Base-by-base conservation (phyloP, 2,797 vertebrate species). In the Myiotriccus ornatus region DNA sequence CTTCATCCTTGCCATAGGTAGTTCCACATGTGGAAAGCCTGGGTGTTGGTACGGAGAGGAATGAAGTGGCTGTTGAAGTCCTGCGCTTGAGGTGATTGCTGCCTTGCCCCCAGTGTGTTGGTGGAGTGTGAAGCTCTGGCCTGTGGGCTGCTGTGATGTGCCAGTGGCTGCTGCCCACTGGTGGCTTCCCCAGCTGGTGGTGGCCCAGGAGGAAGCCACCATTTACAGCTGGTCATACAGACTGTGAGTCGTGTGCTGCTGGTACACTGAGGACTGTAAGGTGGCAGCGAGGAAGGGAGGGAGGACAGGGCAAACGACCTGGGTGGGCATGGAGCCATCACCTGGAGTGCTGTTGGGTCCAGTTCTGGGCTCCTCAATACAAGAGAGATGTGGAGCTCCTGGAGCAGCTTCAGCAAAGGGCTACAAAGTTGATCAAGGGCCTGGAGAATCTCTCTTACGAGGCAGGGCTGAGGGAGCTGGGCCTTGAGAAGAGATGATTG, bases 101-200 rank as follows among this genome's bases (percentile, higher is more conserved):
- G 0, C 55, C 43, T 50, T 7, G 0, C 18, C 39, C 9, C 7
- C 6, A 6, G 57, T 0, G 0, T 24, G 19, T 2, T 16, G 32
- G 34, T 9, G 18, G 35, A 23, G 16, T 1, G 1, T 5, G 32
- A 46, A 18, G 49, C 59, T 60, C 39, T 24, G 20, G 5, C 43
- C 59, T n/a, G 37, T 30, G 27, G 44, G 41, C 49, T 1, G 27
- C 69, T 24, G 30, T 28, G 44, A 49, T 9, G 55, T 21, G 32
- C 15, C 63, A 20, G 71, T 4, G 8, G 21, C 28, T 17, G 32
- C 20, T 6, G 16, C 15, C 67, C 14, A 0, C 3, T 9, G 43
- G 25, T 10, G 44, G 28, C 53, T 60, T 34, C 10, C 32, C 23
- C 44, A 14, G 50, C n/a, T 30, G 3, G 30, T 6, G 5, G 32